Conservation (phyloP, 2,888 invertebrate species). For the Parasteatoda lunata region DNA sequence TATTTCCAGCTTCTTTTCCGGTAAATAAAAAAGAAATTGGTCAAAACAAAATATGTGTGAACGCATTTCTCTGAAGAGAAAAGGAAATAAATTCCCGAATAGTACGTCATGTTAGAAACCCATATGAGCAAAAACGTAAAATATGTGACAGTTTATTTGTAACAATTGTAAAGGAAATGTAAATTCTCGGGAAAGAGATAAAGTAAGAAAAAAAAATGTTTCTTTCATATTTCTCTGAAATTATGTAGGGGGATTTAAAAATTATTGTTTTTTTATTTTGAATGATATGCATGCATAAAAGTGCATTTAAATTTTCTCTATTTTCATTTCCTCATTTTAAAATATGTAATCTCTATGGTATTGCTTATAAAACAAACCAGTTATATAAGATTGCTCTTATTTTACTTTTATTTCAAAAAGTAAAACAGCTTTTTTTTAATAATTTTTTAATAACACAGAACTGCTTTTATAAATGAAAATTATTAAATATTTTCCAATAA, state of each 20-base stretch:
- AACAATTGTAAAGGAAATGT: constrained; percentile 41
- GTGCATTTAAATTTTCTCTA: neutral
- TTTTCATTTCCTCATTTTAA: neutral
- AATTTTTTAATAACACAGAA: too few species aligned
- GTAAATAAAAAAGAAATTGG: neutral
- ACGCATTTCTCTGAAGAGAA: neutral
- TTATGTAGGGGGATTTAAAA: too few species aligned
- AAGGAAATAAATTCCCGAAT: neutral
- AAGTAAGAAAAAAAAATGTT: too few species aligned
- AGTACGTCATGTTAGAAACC: neutral
- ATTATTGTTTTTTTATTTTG: neutral
- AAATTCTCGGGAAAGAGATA: constrained; percentile 26
- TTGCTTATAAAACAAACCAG: too few species aligned
- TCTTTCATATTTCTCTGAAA: too few species aligned
- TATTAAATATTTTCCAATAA: too few species aligned
- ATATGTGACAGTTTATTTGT: constrained; percentile 16
- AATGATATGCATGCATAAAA: neutral
- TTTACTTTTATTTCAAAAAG: too few species aligned
- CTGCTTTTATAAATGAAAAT: too few species aligned
- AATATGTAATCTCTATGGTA: too few species aligned
- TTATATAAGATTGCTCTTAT: too few species aligned
- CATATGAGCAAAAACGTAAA: constrained; percentile 16
- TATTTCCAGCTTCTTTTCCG: neutral
- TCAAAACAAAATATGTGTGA: neutral
- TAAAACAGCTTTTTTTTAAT: too few species aligned